phyloP scores from a whole-genome alignment of 2,113 vertebrate species.

The Charina bottae region DNA sequence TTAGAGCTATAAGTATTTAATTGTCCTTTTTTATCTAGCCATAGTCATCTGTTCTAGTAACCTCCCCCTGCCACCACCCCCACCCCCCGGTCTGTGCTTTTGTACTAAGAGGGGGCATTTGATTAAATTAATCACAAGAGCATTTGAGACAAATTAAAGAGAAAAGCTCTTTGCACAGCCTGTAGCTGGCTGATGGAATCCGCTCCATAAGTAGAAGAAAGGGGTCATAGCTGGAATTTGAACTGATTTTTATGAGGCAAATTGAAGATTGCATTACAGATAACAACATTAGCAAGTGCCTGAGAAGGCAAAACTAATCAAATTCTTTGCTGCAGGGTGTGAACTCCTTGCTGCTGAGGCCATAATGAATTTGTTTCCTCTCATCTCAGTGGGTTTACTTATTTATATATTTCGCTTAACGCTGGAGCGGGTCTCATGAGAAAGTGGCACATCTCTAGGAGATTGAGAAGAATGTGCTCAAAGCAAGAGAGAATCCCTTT shows the following conservation, averaged over 20 bases:
- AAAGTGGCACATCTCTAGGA: background rate
- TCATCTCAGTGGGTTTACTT: background rate
- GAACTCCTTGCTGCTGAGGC: background rate
- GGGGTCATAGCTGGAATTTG: conserved; percentile 1
- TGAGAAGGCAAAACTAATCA: conserved; percentile 2
- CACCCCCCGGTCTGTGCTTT: background rate
- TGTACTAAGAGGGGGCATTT: conserved; percentile 2
- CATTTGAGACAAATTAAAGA: conserved; percentile 10
- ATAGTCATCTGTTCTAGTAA: background rate
- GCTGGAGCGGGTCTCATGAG: background rate
- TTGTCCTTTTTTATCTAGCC: background rate
- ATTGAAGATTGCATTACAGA: conserved; percentile 26
- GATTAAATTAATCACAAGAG: conserved; percentile 30
- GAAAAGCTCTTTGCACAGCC: background rate
- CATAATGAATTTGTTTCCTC: conserved; percentile 9
- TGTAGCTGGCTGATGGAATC: background rate
- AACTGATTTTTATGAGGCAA: conserved; percentile 12
- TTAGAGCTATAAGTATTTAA: background rate
- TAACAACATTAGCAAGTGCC: conserved; percentile 10
- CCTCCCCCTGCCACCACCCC: too few relatives aligned
- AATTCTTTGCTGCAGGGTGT: background rate
- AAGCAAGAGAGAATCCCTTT: background rate
- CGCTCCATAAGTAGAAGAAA: background rate
- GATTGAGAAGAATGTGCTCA: background rate
- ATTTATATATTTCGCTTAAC: background rate